Base-by-base conservation (phyloP, 2,113 vertebrate genomes). In the Chaetorhynchus papuensis region DNA sequence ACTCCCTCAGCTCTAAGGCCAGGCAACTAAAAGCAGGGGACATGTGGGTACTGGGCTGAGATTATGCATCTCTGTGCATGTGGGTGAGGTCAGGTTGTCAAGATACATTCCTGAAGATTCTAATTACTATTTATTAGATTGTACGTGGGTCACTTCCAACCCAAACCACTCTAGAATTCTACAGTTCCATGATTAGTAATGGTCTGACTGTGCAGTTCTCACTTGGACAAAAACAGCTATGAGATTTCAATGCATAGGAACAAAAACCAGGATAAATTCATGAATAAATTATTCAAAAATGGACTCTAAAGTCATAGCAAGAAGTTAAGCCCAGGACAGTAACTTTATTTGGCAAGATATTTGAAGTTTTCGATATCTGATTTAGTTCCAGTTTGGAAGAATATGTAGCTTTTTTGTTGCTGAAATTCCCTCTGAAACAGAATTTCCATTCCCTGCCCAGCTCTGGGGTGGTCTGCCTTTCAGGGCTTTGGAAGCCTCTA, bases 391-490 rank as follows among this genome's bases (percentile, higher is more conserved):
- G 69, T 87, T 92, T 95, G 89, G 91, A 94, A 91, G 44, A 94
- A 71, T 68, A 66, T 53, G 76, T 49, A 69, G 81, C 41, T 76
- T 94, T 92, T 94, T 61, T 93, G 81, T 95, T 96, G 87, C 69
- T 96, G 82, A 91, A 91, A 91, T 81, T 95, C 84, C 82, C 84
- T 94, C 84, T 77, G 90, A 96, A 93, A 64, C 44, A 93, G 30
- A 90, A 83, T 93, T 96, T 95, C 91, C 87, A 93, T 59, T 94
- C 91, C 87, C 82, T 91, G 92, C 94, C 90, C 94, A 95, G 84
- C 79, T 95, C 93, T 59, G 75, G 93, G 96, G 95, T 96, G 95
- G 96, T 97, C 95, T 95, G 84, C 82, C 78, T 91, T 83, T 89
- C 71, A 77, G 66, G 63, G 33, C 59, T 93, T 89, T 91, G 82